phyloP scores from a whole-genome alignment of 2,888 invertebrate genomes.

The Ctena decussata region DNA sequence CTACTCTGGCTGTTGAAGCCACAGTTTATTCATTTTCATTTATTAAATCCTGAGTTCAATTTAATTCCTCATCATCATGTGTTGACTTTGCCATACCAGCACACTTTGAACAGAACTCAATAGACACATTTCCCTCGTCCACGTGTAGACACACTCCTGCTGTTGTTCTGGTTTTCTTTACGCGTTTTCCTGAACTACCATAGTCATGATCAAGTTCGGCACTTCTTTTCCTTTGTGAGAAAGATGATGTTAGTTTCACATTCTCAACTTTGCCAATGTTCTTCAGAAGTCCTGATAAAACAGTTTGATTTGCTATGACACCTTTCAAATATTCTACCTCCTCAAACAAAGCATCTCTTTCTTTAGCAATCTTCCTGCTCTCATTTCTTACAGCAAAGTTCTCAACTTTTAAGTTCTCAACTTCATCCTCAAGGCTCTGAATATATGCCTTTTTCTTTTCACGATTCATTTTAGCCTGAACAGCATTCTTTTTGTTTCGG shows the following conservation, averaged over 20 bases:
- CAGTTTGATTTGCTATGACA: conserved; percentile 84
- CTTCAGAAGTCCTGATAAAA: conserved; percentile 78
- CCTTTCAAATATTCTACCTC: conserved; percentile 82
- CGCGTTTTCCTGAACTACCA: conserved; percentile 52
- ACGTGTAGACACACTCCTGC: conserved; percentile 85
- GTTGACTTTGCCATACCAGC: conserved; percentile 67
- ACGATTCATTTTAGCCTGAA: conserved; percentile 81
- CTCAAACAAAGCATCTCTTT: conserved; percentile 71
- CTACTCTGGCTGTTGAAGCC: too few relatives aligned
- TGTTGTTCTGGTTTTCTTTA: conserved; percentile 25
- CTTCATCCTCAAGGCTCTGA: conserved; percentile 77
- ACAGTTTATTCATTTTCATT: too few relatives aligned
- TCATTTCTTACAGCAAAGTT: conserved; percentile 69
- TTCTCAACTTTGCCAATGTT: conserved; percentile 80
- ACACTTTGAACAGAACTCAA: conserved; percentile 84
- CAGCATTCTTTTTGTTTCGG: conserved; percentile 80
- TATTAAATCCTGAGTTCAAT: conserved; percentile 2
- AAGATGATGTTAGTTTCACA: conserved; percentile 75
- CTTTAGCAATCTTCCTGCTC: conserved; percentile 54
- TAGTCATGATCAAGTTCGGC: conserved; percentile 78
- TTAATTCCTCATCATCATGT: background rate
- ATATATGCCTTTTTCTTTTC: conserved; percentile 84
- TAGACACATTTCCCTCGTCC: conserved; percentile 75
- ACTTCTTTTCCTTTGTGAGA: conserved; percentile 70
- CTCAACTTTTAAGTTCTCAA: conserved; percentile 68